A percentile compares a stretch with the other conserved stretches of the same genome.
These are phyloP conservation scores for Nephotettix cincticeps DNA, from an alignment of 1,140 invertebrate species.

Conservation along the genomic window DNA sequence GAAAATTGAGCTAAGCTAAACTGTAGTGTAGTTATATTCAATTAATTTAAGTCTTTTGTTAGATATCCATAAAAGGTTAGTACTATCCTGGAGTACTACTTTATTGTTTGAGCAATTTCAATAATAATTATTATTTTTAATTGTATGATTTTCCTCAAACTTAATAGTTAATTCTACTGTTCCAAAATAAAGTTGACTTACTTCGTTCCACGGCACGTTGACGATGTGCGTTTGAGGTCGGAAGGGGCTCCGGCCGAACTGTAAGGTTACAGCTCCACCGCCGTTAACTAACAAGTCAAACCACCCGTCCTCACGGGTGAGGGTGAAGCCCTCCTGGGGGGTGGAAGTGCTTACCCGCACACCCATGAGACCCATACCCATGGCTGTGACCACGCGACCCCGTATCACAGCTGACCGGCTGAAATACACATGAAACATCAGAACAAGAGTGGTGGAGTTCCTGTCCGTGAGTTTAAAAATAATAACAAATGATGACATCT, in stretches of 20 bases:
- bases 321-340: constrained; percentile 87
- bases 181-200: constrained; percentile 49
- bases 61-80: no score
- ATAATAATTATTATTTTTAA: not conserved
- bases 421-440: constrained; percentile 34
- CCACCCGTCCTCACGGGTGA: constrained; percentile 89
- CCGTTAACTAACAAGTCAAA: constrained; percentile 98
- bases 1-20: no score
- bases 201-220: constrained; percentile 96
- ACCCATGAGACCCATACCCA: constrained; percentile 90
- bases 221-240: constrained; percentile 86
- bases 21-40: no score
- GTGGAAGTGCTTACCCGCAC: constrained; percentile 91
- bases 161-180: not conserved
- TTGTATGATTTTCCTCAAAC: not conserved
- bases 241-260: constrained; percentile 92
- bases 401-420: constrained; percentile 96
- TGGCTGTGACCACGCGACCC: constrained; percentile 85
- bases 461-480: no score
- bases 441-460: no score
- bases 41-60: no score
- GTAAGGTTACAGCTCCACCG: constrained; percentile 90
- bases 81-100: no score
- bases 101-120: no score
- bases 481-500: no score